phyloP scores from a whole-genome alignment of 1,140 invertebrate species.

The Sitophilus oryzae region DNA sequence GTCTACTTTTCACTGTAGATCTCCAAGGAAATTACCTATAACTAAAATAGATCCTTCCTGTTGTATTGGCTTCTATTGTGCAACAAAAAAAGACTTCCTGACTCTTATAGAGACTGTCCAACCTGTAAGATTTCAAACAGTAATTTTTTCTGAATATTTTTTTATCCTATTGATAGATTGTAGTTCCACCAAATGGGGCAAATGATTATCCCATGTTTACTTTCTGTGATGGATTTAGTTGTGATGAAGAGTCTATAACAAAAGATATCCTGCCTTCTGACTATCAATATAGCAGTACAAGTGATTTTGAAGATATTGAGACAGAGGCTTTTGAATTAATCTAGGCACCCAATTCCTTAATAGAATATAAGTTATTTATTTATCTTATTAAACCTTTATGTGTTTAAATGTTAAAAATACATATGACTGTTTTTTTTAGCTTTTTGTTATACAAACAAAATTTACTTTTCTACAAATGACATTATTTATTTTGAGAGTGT shows the following conservation, averaged over 20 bases:
- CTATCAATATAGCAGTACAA: slow-evolving; percentile 49
- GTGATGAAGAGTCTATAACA: slow-evolving; percentile 47
- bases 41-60: slow-evolving; percentile 89
- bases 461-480: background rate
- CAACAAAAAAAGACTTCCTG: slow-evolving; percentile 69
- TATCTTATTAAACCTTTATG: background rate
- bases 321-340: slow-evolving; percentile 66
- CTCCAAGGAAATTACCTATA: slow-evolving; percentile 81
- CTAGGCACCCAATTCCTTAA: slow-evolving; percentile 7
- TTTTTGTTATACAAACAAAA: background rate
- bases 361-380: slow-evolving; percentile 3
- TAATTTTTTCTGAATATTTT: slow-evolving; percentile 11
- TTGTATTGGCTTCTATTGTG: slow-evolving; percentile 86
- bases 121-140: slow-evolving; percentile 46
- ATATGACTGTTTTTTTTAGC: background rate
- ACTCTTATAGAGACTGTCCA: slow-evolving; percentile 65
- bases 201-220: slow-evolving; percentile 74
- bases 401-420: background rate
- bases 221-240: slow-evolving; percentile 63
- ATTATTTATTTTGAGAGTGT: background rate
- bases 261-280: slow-evolving; percentile 46
- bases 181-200: slow-evolving; percentile 52
- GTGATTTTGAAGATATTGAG: slow-evolving; percentile 43
- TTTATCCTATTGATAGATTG: slow-evolving; percentile 48
- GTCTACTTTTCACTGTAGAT: slow-evolving; percentile 77